These are phyloP conservation scores for Melieria picta DNA, from an alignment of 2,888 invertebrate species.

Conservation along the genomic window DNA sequence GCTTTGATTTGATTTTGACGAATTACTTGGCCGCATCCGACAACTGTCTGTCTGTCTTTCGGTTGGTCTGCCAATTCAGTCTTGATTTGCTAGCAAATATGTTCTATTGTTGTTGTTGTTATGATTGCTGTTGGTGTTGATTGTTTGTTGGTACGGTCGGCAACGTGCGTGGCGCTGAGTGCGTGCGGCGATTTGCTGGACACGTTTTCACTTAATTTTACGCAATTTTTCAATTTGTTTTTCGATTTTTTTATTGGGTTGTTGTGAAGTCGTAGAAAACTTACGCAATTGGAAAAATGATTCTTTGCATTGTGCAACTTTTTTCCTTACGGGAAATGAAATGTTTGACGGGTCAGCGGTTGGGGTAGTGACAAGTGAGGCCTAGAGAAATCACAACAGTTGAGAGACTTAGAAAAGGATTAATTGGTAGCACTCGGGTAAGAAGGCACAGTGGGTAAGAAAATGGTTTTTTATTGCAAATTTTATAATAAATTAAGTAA, in stretches of 20 bases:
- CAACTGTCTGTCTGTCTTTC: slow-evolving; percentile 12
- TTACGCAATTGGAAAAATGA: too few species aligned
- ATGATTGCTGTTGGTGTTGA: slow-evolving; percentile 9
- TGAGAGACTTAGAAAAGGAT: too few species aligned
- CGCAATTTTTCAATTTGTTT: slow-evolving; percentile 23
- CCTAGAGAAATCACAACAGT: too few species aligned
- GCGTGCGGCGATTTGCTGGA: slow-evolving; percentile 17
- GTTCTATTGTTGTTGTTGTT: slow-evolving; percentile 46
- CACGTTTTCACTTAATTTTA: slow-evolving; percentile 31
- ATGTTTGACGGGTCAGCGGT: too few species aligned
- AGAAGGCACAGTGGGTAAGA: too few species aligned
- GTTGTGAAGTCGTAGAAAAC: too few species aligned
- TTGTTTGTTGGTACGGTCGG: slow-evolving; percentile 47
- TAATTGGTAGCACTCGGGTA: too few species aligned
- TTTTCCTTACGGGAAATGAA: too few species aligned
- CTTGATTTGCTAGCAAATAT: slow-evolving; percentile 47
- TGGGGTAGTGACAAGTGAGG: too few species aligned
- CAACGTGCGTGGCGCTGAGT: slow-evolving; percentile 21
- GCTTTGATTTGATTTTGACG: slow-evolving; percentile 35
- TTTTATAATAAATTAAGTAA: too few species aligned
- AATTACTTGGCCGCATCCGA: slow-evolving; percentile 25
- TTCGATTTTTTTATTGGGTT: background rate
- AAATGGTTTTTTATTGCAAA: too few species aligned
- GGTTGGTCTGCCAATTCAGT: slow-evolving; percentile 7
- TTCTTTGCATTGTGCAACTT: too few species aligned